Conservation (phyloP, 2,888 invertebrate genomes). For the Nineta flava region DNA sequence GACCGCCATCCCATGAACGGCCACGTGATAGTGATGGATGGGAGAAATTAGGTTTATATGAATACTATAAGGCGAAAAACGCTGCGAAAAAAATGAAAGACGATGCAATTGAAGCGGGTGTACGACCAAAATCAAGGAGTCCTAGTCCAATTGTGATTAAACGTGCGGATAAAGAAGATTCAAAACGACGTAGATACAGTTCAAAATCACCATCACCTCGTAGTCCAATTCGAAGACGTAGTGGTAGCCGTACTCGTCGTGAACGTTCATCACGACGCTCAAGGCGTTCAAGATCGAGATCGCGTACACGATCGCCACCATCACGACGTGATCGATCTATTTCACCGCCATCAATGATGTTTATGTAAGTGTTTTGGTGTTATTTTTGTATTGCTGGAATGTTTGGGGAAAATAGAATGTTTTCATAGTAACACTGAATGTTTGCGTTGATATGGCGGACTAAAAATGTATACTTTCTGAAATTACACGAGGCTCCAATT, state of each 20-base stretch:
- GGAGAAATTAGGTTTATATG: slow-evolving; percentile 94
- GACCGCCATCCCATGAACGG: slow-evolving; percentile 84
- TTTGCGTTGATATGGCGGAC: too few species aligned
- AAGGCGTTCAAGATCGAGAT: slow-evolving; percentile 32
- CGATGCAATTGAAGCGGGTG: slow-evolving; percentile 58
- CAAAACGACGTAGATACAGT: slow-evolving; percentile 60
- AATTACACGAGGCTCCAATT: too few species aligned
- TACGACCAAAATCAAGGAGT: slow-evolving; percentile 54
- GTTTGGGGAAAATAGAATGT: too few species aligned
- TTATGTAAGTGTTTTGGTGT: slow-evolving; percentile 45
- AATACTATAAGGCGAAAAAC: slow-evolving; percentile 95
- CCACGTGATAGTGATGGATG: slow-evolving; percentile 95
- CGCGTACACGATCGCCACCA: slow-evolving; percentile 34
- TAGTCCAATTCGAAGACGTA: slow-evolving; percentile 9
- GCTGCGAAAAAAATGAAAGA: slow-evolving; percentile 77
- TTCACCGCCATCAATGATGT: slow-evolving; percentile 50
- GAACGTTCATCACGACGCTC: slow-evolving; percentile 34
- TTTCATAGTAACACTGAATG: too few species aligned
- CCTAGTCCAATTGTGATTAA: slow-evolving; percentile 65
- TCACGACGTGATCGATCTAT: slow-evolving; percentile 13
- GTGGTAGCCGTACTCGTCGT: slow-evolving; percentile 15
- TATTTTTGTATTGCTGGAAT: not conserved
- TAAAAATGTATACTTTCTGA: too few species aligned
- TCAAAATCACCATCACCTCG: slow-evolving; percentile 35
- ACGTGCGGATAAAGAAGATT: slow-evolving; percentile 52